A percentile compares a stretch with the other conserved stretches of the same genome.
Conservation (phyloP, 2,888 invertebrate genomes). For the Lochmaea capreae region DNA sequence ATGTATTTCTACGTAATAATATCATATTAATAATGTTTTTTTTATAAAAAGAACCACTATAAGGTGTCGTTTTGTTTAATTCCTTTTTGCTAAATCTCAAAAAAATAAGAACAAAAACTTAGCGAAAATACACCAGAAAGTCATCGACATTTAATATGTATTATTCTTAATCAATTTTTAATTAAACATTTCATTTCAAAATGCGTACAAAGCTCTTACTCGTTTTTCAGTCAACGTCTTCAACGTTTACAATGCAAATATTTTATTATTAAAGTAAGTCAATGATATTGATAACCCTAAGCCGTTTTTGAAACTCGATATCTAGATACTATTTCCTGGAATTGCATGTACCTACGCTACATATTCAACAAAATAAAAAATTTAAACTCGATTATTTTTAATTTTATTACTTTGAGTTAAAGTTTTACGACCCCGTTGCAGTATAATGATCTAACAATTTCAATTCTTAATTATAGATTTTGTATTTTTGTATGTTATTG, state of each 20-base stretch:
- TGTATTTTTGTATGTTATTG: not conserved
- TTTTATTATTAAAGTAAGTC: not conserved
- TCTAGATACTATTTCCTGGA: slow-evolving; percentile 15
- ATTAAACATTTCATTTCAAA: too few relatives aligned
- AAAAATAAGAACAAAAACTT: too few relatives aligned
- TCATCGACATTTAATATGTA: too few relatives aligned
- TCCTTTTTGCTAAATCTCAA: too few relatives aligned
- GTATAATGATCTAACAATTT: not conserved
- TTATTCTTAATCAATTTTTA: too few relatives aligned
- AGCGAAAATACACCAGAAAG: too few relatives aligned
- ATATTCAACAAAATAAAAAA: slow-evolving; percentile 5
- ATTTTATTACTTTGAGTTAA: not conserved
- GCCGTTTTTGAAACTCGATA: slow-evolving; percentile 1
- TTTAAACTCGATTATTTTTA: too few relatives aligned
- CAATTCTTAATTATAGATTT: not conserved
- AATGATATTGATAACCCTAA: not conserved
- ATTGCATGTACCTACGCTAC: not conserved
- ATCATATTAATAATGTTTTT: too few relatives aligned
- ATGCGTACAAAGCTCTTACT: too few relatives aligned
- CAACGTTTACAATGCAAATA: not conserved
- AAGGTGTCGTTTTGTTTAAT: too few relatives aligned
- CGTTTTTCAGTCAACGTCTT: not conserved
- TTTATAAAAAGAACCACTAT: too few relatives aligned
- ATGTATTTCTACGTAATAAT: too few relatives aligned
- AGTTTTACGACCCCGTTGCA: not conserved